These are phyloP conservation scores for Coelogynopora nodosa DNA, from an alignment of 2,888 invertebrate genomes.

Conservation along the genomic window DNA sequence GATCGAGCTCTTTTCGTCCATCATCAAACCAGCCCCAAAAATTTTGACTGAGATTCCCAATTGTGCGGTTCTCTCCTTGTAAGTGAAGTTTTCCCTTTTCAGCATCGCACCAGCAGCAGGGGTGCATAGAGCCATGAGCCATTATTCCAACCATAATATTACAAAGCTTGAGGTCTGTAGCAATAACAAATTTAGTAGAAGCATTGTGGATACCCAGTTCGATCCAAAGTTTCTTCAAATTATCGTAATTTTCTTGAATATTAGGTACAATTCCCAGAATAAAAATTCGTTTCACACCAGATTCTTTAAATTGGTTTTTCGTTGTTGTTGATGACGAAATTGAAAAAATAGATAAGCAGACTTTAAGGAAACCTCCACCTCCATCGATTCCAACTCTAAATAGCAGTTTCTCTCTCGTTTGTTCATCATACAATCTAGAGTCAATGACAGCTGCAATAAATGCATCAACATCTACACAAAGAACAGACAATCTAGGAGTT, in stretches of 20 bases:
- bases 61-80: not conserved
- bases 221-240: not conserved
- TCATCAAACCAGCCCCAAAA: not conserved
- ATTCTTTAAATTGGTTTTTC: not conserved
- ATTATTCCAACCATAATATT: constrained; percentile 2
- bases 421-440: not conserved
- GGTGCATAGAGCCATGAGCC: not conserved
- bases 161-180: not conserved
- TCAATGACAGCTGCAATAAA: not conserved
- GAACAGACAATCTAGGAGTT: not conserved
- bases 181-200: no score
- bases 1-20: not conserved
- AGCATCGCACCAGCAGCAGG: constrained; percentile 18
- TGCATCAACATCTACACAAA: not conserved
- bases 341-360: not conserved
- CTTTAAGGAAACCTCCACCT: not conserved
- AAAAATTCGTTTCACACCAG: not conserved
- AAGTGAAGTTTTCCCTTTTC: not conserved
- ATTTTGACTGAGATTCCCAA: not conserved
- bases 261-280: constrained; percentile 4
- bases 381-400: not conserved
- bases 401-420: not conserved
- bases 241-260: constrained; percentile 2
- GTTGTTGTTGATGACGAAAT: not conserved
- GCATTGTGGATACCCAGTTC: not conserved